These are phyloP conservation scores for Pseudotriccus pelzelni DNA, from an alignment of 2,797 vertebrate genomes.

Conservation along the genomic window DNA sequence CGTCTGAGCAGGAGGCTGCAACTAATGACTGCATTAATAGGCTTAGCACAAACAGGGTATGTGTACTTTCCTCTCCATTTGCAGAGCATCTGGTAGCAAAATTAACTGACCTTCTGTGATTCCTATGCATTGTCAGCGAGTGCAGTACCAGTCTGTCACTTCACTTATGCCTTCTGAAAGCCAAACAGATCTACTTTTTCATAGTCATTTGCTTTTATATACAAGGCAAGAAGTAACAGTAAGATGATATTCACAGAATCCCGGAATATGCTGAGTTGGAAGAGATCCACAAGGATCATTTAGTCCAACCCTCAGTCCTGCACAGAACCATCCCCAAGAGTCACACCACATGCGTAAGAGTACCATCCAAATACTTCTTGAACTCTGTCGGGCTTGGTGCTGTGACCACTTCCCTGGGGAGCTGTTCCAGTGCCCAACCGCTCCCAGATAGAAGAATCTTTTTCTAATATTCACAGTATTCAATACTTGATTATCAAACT, in stretches of 20 bases:
- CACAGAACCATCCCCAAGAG: neutral
- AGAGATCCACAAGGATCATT: neutral
- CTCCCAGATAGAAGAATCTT: neutral
- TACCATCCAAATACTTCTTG: neutral
- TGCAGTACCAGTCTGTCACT: neutral
- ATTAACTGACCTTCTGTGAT: constrained; percentile 48
- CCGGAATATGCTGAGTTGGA: neutral
- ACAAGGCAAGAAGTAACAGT: neutral
- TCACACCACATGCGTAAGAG: neutral
- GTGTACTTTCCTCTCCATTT: neutral
- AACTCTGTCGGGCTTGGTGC: neutral
- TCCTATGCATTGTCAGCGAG: neutral
- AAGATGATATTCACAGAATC: neutral
- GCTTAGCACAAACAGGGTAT: constrained; percentile 1
- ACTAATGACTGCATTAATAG: constrained; percentile 36
- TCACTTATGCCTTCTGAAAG: constrained; percentile 4
- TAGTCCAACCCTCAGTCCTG: neutral
- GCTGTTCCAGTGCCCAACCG: neutral
- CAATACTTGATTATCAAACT: neutral
- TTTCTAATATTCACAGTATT: neutral
- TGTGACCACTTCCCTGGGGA: neutral
- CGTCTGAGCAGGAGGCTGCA: constrained; percentile 28
- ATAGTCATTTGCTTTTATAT: neutral
- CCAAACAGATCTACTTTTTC: neutral
- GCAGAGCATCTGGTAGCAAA: constrained; percentile 9